Conservation (phyloP, 1,140 invertebrate genomes). For the Zophobas atratus region DNA sequence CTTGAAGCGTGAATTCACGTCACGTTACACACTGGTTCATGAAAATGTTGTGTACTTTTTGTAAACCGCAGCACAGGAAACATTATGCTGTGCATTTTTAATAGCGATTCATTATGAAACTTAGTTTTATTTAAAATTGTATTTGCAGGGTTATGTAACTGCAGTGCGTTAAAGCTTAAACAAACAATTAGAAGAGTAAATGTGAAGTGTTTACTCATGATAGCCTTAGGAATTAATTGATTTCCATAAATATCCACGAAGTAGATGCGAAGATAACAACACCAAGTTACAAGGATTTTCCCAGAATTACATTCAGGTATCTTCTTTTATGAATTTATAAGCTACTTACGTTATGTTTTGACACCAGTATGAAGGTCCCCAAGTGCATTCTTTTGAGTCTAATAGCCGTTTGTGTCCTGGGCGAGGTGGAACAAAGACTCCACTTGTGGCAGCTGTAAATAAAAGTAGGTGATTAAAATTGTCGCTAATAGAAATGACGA, state of each 20-base stretch:
- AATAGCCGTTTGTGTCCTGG: conserved; percentile 62
- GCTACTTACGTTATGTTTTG: conserved; percentile 80
- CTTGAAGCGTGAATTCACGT: no score
- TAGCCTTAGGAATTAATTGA: background rate
- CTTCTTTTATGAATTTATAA: conserved; percentile 1
- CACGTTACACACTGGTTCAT: no score
- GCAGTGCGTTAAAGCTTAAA: background rate
- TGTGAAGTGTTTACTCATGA: background rate
- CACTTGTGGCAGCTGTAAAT: conserved; percentile 50
- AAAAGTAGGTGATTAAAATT: background rate
- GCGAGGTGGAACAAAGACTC: conserved; percentile 54
- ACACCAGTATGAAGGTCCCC: conserved; percentile 90
- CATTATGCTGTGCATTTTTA: no score
- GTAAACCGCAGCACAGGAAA: no score
- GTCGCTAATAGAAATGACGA: background rate
- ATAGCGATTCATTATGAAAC: no score
- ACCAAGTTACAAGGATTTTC: conserved; percentile 22
- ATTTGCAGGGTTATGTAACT: no score
- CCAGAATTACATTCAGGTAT: background rate
- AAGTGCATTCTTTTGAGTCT: conserved; percentile 81
- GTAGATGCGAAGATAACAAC: no score
- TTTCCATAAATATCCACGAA: no score
- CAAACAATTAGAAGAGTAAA: no score
- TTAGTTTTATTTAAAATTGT: no score
- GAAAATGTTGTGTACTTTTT: no score